Percentiles rank a stretch among this genome's conserved stretches.
Conservation (phyloP, 2,113 vertebrate genomes). For the Himantopus leucocephalus region DNA sequence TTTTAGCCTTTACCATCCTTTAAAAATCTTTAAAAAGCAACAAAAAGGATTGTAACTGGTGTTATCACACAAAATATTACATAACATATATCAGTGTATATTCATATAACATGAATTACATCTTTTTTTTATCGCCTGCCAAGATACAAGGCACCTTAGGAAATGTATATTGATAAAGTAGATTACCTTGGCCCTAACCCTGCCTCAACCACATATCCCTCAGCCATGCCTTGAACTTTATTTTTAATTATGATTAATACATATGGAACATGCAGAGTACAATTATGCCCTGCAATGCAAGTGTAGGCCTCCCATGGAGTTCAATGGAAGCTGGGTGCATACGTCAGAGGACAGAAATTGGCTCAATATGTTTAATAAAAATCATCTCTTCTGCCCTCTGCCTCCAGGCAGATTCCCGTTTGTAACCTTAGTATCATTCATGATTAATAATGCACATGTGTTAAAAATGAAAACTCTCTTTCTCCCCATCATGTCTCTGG, state of each 20-base stretch:
- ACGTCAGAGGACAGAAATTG: neutral
- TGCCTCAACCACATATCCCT: neutral
- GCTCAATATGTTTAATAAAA: conserved; percentile 18
- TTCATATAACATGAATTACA: neutral
- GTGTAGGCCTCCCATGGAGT: neutral
- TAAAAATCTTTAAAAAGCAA: neutral
- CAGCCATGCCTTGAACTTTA: neutral
- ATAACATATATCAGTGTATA: neutral
- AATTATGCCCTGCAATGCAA: neutral
- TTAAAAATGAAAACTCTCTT: conserved; percentile 26
- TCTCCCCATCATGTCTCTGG: neutral
- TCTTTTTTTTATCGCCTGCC: neutral
- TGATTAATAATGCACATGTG: conserved; percentile 4
- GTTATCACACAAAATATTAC: neutral
- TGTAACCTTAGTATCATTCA: neutral
- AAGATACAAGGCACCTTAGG: neutral
- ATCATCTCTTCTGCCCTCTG: neutral
- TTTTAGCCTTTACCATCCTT: neutral
- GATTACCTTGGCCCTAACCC: neutral
- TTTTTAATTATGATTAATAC: neutral
- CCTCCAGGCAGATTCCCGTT: neutral
- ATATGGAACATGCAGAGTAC: neutral
- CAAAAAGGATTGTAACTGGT: neutral
- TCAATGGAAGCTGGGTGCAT: neutral
- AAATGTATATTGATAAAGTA: neutral